Evolutionary conservation across 2,888 invertebrate genomes (phyloP), one percentile per base, ranked within the genome.

Genomic region (Hipparchia semele): DNA sequence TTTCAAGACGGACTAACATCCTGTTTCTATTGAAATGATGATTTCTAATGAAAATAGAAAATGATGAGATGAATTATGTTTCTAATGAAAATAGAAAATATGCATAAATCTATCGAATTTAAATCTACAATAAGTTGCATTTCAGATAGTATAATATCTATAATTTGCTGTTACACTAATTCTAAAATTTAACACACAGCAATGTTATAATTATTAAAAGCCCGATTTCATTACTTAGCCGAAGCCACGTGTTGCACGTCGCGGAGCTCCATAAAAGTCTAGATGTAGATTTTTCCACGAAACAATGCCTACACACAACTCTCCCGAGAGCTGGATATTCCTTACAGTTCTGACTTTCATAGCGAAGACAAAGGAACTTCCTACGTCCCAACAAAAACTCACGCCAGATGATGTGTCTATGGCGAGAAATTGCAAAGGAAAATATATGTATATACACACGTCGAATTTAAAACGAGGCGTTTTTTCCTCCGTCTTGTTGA

Each of bases 381-480:
- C 91, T 91, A 86, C 90, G 85, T 90, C 84, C 88, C 88, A 90
- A 91, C 92, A 92, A 93, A 92, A 92, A 93, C 92, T 92, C 91
- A 88, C 89, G 91, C 90, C 89, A 90, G 89, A 92, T 92, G 91
- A 92, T 92, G 88, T 91, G 92, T 92, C 92, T 93, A 93, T 93
- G 90, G 91, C 89, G 90, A 90, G 90, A 90, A 90, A 91, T 91
- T 90, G 89, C 86, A 89, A 91, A 93, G 89, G 89, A 80, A 85
- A 88, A 86, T 86, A 75, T 83, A 85, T 79, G 80, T 83, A 82
- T 75, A 77, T 82, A 71, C 73, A 88, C 82, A 88, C 87, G 88
- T 84, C 80, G 86, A 89, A 88, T 91, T 91, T 88, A 87, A 92
- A 92, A 85, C 86, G 84, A 83, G 88, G 82, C 83, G 86, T 88